Conservation (phyloP, 2,888 invertebrate species). For the Ichneumoninae sp. region DNA sequence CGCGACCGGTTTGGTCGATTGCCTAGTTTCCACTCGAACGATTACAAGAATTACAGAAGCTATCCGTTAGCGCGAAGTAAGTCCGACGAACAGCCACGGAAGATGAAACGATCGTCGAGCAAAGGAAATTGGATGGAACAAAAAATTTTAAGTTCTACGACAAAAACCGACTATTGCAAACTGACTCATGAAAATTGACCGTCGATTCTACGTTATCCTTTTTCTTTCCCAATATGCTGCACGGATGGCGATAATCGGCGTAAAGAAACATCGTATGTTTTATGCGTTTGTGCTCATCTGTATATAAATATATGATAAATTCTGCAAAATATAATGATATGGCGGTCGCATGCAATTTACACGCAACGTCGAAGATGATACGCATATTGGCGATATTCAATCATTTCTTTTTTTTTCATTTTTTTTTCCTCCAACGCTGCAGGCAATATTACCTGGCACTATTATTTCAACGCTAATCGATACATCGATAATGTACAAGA, state of each 20-base stretch:
- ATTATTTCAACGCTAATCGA: slow-evolving; percentile 54
- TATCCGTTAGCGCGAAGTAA: neutral
- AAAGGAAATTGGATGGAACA: neutral
- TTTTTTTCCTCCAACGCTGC: slow-evolving; percentile 33
- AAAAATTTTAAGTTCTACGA: slow-evolving; percentile 32
- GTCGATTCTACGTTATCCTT: slow-evolving; percentile 72
- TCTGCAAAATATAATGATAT: slow-evolving; percentile 82
- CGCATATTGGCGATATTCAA: slow-evolving; percentile 39
- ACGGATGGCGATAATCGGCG: slow-evolving; percentile 76
- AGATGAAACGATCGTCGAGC: neutral
- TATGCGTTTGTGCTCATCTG: slow-evolving; percentile 55
- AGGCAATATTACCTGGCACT: slow-evolving; percentile 40
- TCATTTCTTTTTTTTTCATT: slow-evolving; percentile 15
- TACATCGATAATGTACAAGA: slow-evolving; percentile 80
- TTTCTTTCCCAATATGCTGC: slow-evolving; percentile 72
- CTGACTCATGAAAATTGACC: slow-evolving; percentile 60
- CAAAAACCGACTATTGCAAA: slow-evolving; percentile 56
- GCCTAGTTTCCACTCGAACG: slow-evolving; percentile 47
- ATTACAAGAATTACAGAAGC: slow-evolving; percentile 13
- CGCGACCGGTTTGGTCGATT: slow-evolving; percentile 14
- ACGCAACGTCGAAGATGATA: slow-evolving; percentile 19
- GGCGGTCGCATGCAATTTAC: slow-evolving; percentile 73
- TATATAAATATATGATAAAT: slow-evolving; percentile 78
- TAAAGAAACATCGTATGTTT: slow-evolving; percentile 79
- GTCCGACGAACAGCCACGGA: slow-evolving; percentile 1